Base-by-base conservation (phyloP, 2,888 invertebrate species). In the Chrysodeixis includens region DNA sequence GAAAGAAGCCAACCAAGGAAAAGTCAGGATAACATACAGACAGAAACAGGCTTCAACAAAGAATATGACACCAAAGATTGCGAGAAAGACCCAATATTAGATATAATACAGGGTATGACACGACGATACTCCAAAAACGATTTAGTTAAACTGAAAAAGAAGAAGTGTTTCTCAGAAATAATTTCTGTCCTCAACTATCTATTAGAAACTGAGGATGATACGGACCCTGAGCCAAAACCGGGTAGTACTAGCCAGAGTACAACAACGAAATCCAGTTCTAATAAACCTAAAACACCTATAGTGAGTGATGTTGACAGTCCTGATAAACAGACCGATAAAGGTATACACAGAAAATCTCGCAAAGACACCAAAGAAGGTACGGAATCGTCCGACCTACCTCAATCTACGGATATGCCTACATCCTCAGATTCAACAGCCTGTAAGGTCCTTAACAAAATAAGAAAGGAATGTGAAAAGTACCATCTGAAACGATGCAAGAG, bases 81-180 rank as follows among this genome's bases (percentile, higher is more conserved):
- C 12, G 63, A 35, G 20, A 83, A 83, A 54, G 92, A 91, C 74
- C 90, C 91, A 16, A 82, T 94, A 67, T 74, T 94, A 54, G 86
- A 90, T 26, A 83, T 92, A 72, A 95, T 95, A 71, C 87, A 90
- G 82, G 90, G 89, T 63, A 93, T 95, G 53, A 95, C 94, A 18
- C 90, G 87, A 69, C 90, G 92, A n/a, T 95, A 93, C 78, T 86
- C 93, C 0, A 95, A 95, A 82, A 87, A 85, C 49, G 90, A 92
- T 46, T 71, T 88, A 26, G 88, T 87, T 52, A 92, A 88, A 66
- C 83, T 71, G 51, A 91, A 89, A 70, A 89, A 89, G 62, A 94
- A 91, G 70, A 94, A 93, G 83, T 92, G 93, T 76, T 93, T 92
- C 46, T 90, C 90, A 68, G 95, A 94, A 81, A 93, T 95, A 20